Base-by-base conservation (phyloP, 2,888 invertebrate species). In the Thelaira solivaga region DNA sequence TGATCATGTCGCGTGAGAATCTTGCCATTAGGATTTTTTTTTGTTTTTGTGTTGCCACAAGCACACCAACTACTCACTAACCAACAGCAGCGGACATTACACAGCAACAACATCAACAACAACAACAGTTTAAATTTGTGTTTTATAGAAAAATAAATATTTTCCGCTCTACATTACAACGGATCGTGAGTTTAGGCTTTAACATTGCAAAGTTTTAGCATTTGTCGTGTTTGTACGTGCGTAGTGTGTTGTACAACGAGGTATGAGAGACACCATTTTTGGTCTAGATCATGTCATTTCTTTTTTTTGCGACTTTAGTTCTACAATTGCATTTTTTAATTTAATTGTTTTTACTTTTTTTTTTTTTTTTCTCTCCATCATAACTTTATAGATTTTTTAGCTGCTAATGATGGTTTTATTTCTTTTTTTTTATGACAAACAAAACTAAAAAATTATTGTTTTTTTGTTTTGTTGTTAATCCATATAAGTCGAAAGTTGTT, bases 1-100 rank as follows among this genome's bases (percentile, higher is more conserved):
- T 78, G 80, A 80, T 80, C 75, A 43, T 72, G 77, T 77, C 64
- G 74, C 80, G 77, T 80, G 80, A 80, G 77, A 80, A 78, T 80
- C 77, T 75, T 74, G 68, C 67, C 72, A 59, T 57, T 65, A 47
- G 31, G 20, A 39, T 73, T 55, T 22, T 16, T 57, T 57, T 8
- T 36, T 26, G 8, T 20, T 22, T 31, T 34, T 13, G 0, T 39
- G n/a, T 34, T 51, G 39, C 20, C 45, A 64, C 51, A 8, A 74
- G 51, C 68, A 64, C 45, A 68, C 51, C 59, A 31, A 51, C 31
- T 53, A 61, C 41, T 29, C 29, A 51, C 49, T n/a, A 59, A 53
- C 26, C 61, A 69, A 61, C 51, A 71, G 43, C 72, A 36, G n/a
- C 0, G 34, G 36, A 26, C 47, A 36, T 24, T 34, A n/a, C 45